Base-by-base conservation (phyloP, 1,140 invertebrate species). In the Drosophila lacteicornis region DNA sequence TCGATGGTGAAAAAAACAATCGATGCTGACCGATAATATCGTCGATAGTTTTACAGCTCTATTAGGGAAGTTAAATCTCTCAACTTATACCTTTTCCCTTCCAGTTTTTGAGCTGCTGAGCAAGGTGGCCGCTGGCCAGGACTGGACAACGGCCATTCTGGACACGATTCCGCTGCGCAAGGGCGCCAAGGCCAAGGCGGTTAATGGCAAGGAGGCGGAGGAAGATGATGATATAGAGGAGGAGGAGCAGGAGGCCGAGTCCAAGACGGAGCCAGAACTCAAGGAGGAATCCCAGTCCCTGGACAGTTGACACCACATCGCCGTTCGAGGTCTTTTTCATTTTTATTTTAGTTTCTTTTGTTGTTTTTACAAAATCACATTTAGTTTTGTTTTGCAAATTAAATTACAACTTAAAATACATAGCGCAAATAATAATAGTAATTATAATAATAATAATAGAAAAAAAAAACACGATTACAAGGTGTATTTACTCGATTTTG, bases 71-170 rank as follows among this genome's bases (percentile, higher is more conserved):
- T 6, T 30, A 5, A 1, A 30, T 30, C 27, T 30, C 27, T 30
- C 27, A 30, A 30, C 4, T 6, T 4, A 15, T n/a, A 33, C 17
- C 4, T 43, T 96, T 71, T 91, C 0, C 0, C 1, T 47, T 38
- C 0, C 9, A 98, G 97, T 99, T 15, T 99, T 98, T 93, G 97
- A 98, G 93, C 98, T 99, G 80, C 91, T 99, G 19, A 91, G 98
- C 12, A 94, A 95, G 75, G 95, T 97, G 40, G 95, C 95, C 15
- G 95, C 97, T 93, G 97, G 96, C 2, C 94, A 95, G 84, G 94
- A 95, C 43, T 99, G 98, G 98, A 95, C 96, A 92, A 95, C 98
- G 57, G 95, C 97, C 8, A 96, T 99, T 75, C 93, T 98, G 43
- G 93, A 95, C 85, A 97, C 97, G 2, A 93, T 98, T 69, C 97